Evolutionary conservation across 2,797 vertebrate genomes (phyloP).

Genomic region (Poeciliopsis presidionis): DNA sequence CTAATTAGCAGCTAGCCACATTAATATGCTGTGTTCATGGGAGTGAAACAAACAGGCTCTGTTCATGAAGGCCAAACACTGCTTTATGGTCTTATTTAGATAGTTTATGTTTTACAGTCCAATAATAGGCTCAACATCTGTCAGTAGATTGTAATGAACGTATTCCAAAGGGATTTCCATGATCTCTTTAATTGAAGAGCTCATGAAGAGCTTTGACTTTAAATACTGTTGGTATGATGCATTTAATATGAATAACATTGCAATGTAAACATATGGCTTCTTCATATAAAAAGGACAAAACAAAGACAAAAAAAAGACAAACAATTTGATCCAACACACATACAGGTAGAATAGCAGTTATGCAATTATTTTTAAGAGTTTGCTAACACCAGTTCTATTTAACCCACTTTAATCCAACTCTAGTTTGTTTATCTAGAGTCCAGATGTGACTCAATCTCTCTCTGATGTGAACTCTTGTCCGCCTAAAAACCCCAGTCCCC

Average conservation of each 20-base stretch:
- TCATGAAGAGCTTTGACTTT: slow-evolving; percentile 12
- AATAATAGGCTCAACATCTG: slow-evolving; percentile 43
- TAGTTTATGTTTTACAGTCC: slow-evolving; percentile 50
- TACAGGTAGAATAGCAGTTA: background rate
- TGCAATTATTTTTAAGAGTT: background rate
- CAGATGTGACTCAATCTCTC: too few relatives aligned
- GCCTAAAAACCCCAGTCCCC: too few relatives aligned
- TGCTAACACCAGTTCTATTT: background rate
- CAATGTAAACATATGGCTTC: background rate
- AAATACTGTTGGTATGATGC: background rate
- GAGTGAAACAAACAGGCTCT: slow-evolving; percentile 47
- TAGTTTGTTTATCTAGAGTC: too few relatives aligned
- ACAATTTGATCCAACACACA: background rate
- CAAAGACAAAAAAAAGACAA: background rate
- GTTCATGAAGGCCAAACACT: slow-evolving; percentile 25
- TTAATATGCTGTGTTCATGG: slow-evolving; percentile 57
- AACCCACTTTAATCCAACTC: too few relatives aligned
- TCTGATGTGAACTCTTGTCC: too few relatives aligned
- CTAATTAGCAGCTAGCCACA: slow-evolving; percentile 67
- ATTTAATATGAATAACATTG: background rate
- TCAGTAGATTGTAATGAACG: slow-evolving; percentile 44
- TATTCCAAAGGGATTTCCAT: slow-evolving; percentile 21
- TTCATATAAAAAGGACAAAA: background rate
- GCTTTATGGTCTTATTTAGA: slow-evolving; percentile 44
- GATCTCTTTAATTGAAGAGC: slow-evolving; percentile 15